phyloP scores from a whole-genome alignment of 2,797 vertebrate species.

The Numenius phaeopus region DNA sequence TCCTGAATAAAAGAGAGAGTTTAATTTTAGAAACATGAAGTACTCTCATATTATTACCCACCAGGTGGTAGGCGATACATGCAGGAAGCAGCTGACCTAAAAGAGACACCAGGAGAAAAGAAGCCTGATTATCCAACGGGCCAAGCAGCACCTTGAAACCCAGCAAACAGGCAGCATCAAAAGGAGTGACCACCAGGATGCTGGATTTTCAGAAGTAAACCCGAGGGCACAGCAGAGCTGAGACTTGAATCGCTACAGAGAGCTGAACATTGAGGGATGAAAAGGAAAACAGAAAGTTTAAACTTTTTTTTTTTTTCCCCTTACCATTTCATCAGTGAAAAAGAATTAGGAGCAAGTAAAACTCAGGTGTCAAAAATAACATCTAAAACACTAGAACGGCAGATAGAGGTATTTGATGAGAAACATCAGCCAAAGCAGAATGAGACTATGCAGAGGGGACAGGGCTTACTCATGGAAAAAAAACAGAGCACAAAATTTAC shows the following conservation, averaged over 20 bases:
- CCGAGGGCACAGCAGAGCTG: constrained; percentile 26
- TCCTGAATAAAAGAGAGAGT: constrained; percentile 11
- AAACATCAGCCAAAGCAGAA: constrained; percentile 8
- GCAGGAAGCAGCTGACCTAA: constrained; percentile 10
- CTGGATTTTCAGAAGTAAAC: constrained; percentile 54
- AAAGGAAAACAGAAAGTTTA: constrained; percentile 38
- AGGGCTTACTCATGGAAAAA: not conserved
- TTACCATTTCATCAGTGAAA: constrained; percentile 47
- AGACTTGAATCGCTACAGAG: constrained; percentile 14
- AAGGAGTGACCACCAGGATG: constrained; percentile 48
- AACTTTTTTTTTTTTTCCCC: not conserved
- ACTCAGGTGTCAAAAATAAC: constrained; percentile 42
- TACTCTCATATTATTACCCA: constrained; percentile 39
- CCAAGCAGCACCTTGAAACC: constrained; percentile 51
- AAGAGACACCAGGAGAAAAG: constrained; percentile 21
- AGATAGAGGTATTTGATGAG: not conserved
- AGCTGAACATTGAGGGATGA: constrained; percentile 14
- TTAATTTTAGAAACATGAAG: constrained; percentile 61
- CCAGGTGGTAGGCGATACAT: constrained; percentile 11
- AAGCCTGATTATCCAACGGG: not conserved
- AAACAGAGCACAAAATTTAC: not conserved
- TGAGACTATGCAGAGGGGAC: not conserved
- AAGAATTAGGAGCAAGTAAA: constrained; percentile 45
- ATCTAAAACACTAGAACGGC: not conserved
- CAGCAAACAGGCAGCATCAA: constrained; percentile 52